Conservation (phyloP, 1,140 invertebrate species). For the Plutomurus gul region DNA sequence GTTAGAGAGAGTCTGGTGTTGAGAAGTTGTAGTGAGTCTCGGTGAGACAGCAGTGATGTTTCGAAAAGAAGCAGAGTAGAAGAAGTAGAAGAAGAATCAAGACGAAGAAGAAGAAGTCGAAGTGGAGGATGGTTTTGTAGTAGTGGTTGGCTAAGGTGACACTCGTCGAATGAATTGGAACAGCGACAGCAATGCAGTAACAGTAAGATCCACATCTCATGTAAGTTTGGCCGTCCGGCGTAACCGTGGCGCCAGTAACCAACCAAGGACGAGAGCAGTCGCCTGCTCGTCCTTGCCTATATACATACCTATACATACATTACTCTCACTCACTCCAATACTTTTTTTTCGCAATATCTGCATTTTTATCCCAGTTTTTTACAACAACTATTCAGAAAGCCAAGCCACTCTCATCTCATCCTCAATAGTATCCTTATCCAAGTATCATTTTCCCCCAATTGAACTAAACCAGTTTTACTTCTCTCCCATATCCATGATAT, state of each 20-base stretch:
- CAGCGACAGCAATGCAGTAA: constrained; percentile 22
- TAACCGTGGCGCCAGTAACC: constrained; percentile 35
- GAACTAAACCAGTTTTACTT: constrained; percentile 24
- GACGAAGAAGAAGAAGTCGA: neutral
- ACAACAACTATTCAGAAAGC: constrained; percentile 18
- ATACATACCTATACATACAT: constrained; percentile 17
- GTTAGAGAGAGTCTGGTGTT: too few species aligned
- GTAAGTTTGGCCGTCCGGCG: constrained; percentile 27
- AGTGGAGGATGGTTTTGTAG: constrained; percentile 19
- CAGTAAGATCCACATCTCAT: constrained; percentile 20
- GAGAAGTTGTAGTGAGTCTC: too few species aligned
- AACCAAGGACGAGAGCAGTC: constrained; percentile 5
- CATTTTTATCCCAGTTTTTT: constrained; percentile 34
- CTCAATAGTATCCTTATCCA: constrained; percentile 3
- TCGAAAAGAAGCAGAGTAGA: too few species aligned
- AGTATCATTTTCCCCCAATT: constrained; percentile 27
- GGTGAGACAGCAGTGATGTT: too few species aligned
- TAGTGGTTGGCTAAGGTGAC: constrained; percentile 28
- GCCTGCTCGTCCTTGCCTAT: constrained; percentile 34
- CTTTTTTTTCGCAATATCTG: constrained; percentile 33
- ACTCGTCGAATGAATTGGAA: constrained; percentile 28
- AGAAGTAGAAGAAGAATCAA: too few species aligned
- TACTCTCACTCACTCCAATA: constrained; percentile 23
- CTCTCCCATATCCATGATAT: neutral
- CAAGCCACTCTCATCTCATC: constrained; percentile 30